These are phyloP conservation scores for Caenorhabditis imperialis DNA, from an alignment of 2,888 invertebrate genomes.

Conservation along the genomic window DNA sequence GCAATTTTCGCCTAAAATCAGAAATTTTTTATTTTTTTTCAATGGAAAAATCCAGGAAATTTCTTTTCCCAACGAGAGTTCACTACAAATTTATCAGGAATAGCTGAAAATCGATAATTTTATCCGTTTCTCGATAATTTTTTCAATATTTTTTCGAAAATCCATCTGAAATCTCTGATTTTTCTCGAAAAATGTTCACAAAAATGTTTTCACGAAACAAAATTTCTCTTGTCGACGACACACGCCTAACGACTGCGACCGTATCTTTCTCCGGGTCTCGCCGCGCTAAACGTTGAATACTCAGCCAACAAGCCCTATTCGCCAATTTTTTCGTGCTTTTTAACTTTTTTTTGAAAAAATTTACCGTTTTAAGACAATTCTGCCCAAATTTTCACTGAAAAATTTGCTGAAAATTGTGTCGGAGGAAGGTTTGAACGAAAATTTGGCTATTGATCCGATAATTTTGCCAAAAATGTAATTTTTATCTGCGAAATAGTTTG, in stretches of 20 bases:
- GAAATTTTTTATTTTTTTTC: too few relatives aligned
- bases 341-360: constrained; percentile 46
- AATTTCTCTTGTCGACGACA: constrained; percentile 7
- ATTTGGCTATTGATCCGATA: neutral
- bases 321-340: constrained; percentile 40
- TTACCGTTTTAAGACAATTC: neutral
- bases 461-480: neutral
- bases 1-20: too few relatives aligned
- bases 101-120: too few relatives aligned
- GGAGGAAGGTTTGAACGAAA: neutral
- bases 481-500: constrained; percentile 6
- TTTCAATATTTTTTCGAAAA: too few relatives aligned
- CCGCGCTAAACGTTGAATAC: constrained; percentile 50
- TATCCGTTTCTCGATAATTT: too few relatives aligned
- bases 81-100: too few relatives aligned
- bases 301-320: constrained; percentile 40
- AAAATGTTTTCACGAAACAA: neutral
- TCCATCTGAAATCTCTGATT: too few relatives aligned
- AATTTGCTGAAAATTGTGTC: too few relatives aligned
- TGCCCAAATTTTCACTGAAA: constrained; percentile 1
- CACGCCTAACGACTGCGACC: constrained; percentile 45
- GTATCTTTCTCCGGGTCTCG: constrained; percentile 36
- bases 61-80: too few relatives aligned
- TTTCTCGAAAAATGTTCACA: neutral
- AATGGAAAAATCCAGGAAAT: too few relatives aligned